Conservation (phyloP, 2,113 vertebrate genomes). For the Hucho hucho region DNA sequence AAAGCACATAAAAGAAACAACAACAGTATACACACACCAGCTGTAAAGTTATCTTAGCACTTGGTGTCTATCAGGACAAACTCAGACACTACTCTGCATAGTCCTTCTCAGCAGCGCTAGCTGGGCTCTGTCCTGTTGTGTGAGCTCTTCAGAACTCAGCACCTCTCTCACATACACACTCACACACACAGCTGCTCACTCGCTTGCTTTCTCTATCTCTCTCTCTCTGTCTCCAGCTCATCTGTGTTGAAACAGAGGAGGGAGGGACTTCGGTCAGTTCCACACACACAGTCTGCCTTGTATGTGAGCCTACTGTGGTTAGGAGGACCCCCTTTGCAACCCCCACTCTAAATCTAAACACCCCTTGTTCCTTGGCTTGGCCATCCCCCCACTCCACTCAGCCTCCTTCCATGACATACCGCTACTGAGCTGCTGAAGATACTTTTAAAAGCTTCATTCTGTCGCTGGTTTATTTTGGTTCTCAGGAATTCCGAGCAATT, state of each 20-base stretch:
- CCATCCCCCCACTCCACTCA: slow-evolving; percentile 7
- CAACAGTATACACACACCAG: background rate
- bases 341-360: slow-evolving; percentile 46
- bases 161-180: slow-evolving; percentile 18
- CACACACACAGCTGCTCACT: slow-evolving; percentile 7
- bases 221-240: slow-evolving; percentile 40
- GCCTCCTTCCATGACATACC: slow-evolving; percentile 61
- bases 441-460: slow-evolving; percentile 45
- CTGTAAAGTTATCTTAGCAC: slow-evolving; percentile 28
- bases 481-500: slow-evolving; percentile 54
- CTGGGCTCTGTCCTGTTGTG: slow-evolving; percentile 30
- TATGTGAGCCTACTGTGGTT: slow-evolving; percentile 43
- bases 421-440: slow-evolving; percentile 24
- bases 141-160: slow-evolving; percentile 11
- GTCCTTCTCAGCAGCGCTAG: slow-evolving; percentile 15
- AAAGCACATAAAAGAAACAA: background rate
- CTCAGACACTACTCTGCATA: slow-evolving; percentile 29
- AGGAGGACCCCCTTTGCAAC: slow-evolving; percentile 14
- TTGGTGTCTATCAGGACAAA: slow-evolving; percentile 26
- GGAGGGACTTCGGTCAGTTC: slow-evolving; percentile 55
- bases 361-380: slow-evolving; percentile 14
- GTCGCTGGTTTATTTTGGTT: slow-evolving; percentile 61
- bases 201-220: slow-evolving; percentile 11
- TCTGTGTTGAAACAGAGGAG: slow-evolving; percentile 59
- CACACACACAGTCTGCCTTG: slow-evolving; percentile 64